Evolutionary conservation across 2,113 vertebrate genomes (phyloP), one percentile per base, ranked within the genome.

Genomic region (Spea multiplicata): DNA sequence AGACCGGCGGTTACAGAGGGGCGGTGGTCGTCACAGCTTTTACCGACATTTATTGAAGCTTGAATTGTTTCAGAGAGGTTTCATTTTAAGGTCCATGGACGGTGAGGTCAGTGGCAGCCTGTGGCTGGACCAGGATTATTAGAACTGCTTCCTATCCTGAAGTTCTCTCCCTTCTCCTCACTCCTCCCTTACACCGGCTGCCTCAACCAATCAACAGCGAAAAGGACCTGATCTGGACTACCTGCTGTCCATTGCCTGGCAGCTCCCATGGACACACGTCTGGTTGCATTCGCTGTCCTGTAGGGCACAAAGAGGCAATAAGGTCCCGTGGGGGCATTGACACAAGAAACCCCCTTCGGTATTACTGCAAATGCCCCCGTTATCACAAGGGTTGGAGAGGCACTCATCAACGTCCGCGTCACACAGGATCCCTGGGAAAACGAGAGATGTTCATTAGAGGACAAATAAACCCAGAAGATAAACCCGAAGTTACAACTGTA

Each of bases 351-450:
- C 50, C 2, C 81, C 82, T 8, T 57, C 47, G 14, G 61, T 9
- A 59, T 82, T 71, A 4, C 9, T 17, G 52, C 82, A 83, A 10
- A 8, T n/a, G 3, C 81, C 82, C 55, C 48, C 74, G 59, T 82
- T 78, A 12, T 49, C 71, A 59, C 82, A 83, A 5, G 80, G 82
- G 16, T 57, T n/a, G n/a, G 45, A 66, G 3, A 47, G 59, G 12
- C 82, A 83, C 59, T 83, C 80, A 52, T 82, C 61, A 52, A 83
- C 49, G 44, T 82, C 81, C 1, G 52, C 65, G 44, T 83, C 75
- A 64, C 6, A 69, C 6, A 50, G 59, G 52, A 44, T n/a, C 13
- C 71, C 72, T 55, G 12, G 44, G 44, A 47, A 13, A 13, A 44
- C 12, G n/a, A 55, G 4, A n/a, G 52, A 62, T 30, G 49, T 5